These are phyloP conservation scores for Tiliacea aurago DNA, from an alignment of 2,888 invertebrate genomes.

Conservation along the genomic window DNA sequence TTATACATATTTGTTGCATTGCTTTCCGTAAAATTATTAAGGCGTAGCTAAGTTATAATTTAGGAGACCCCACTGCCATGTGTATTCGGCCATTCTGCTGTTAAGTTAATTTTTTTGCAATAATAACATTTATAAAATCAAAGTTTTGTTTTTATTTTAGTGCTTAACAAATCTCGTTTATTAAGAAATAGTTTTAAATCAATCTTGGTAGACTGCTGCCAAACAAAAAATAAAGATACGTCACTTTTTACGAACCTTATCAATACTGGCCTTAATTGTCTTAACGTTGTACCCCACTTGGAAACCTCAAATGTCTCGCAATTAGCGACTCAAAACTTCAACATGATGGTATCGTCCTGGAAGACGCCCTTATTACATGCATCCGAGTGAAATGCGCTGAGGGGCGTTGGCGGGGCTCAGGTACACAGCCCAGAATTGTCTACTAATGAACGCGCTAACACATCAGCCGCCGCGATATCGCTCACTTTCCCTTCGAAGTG, in stretches of 20 bases:
- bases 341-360: constrained; percentile 87
- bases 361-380: constrained; percentile 83
- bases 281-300: constrained; percentile 51
- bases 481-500: constrained; percentile 91
- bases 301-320: constrained; percentile 47
- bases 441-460: constrained; percentile 87
- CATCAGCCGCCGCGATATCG: constrained; percentile 89
- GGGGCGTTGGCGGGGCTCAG: constrained; percentile 87
- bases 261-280: constrained; percentile 56
- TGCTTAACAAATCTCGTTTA: not conserved
- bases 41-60: constrained; percentile 19
- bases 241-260: constrained; percentile 48
- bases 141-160: not conserved
- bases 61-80: constrained; percentile 3
- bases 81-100: no score
- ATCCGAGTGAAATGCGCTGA: constrained; percentile 83
- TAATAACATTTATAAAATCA: not conserved
- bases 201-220: constrained; percentile 14
- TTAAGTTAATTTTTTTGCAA: not conserved
- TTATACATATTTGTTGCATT: constrained; percentile 9
- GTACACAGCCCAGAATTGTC: constrained; percentile 90
- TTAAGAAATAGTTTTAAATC: constrained; percentile 1
- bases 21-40: constrained; percentile 23
- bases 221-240: constrained; percentile 21
- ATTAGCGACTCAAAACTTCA: constrained; percentile 81